Evolutionary conservation across 2,888 invertebrate genomes (phyloP), one percentile per base, ranked within the genome.

Genomic region (Neria commutata): DNA sequence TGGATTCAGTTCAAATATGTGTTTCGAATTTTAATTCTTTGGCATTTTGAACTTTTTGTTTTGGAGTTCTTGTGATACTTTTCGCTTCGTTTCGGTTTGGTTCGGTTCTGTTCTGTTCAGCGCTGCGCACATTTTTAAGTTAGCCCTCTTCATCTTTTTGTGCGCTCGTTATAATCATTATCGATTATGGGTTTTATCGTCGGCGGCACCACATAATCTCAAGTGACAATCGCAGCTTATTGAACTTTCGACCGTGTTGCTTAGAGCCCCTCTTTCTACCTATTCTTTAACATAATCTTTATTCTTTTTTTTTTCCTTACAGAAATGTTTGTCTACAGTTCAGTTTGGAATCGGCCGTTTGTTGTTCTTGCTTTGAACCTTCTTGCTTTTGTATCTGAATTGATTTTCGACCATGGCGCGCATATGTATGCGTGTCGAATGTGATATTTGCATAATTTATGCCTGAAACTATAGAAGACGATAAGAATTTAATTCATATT

Each of bases 391-490:
- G 29, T 29, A 11, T 8, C 6, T 11, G 29, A 8, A 8, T 29
- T 29, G 11, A 29, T 29, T 29, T 29, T 8, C 29, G 11, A 34
- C 34, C 21, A 23, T 34, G 34, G 21, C 51, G 17, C 21, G 19
- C 34, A 29, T 6, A 23, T 16, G 11, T 21, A 42, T 42, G 42
- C 40, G 26, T 53, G 52, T 21, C 25, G 25, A 42, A 53, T 53
- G 21, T 42, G 26, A 21, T 53, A 53, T 40, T 53, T 53, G 42
- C 52, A 23, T 40, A 53, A 53, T 42, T 53, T 24, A 40, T 53
- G 42, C 14, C 17, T 53, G 17, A 37, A 51, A 17, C 23, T 34
- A 23, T 19, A 19, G 34, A 19, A n/a, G n/a, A 17, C 33, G 23
- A 11, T 14, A 24, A 50, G 11, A 8, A 33, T 19, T 24, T 52